These are phyloP conservation scores for Syngnathus rostellatus DNA, from an alignment of 2,797 vertebrate genomes.

Conservation along the genomic window DNA sequence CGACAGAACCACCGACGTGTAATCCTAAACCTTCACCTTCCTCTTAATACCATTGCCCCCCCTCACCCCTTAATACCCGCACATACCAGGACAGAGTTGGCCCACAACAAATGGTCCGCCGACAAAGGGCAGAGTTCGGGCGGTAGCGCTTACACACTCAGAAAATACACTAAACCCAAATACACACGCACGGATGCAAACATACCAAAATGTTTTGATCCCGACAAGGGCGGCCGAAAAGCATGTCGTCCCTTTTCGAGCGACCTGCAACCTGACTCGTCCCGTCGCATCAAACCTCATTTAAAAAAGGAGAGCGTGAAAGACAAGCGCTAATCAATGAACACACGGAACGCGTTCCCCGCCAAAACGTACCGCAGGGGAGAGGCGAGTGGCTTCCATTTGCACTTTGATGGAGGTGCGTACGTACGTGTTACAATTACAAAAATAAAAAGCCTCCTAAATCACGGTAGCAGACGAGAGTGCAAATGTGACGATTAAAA, in stretches of 20 bases:
- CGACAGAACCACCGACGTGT: conserved; percentile 54
- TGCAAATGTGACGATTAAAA: conserved; percentile 66
- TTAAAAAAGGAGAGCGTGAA: conserved; percentile 48
- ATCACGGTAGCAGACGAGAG: conserved; percentile 63
- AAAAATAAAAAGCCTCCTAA: conserved; percentile 71
- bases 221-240: conserved; percentile 53
- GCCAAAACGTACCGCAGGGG: conserved; percentile 19
- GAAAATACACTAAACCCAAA: background rate
- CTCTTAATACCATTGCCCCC: conserved; percentile 62
- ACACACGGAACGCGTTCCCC: conserved; percentile 49
- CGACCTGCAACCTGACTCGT: background rate
- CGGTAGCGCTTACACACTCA: conserved; percentile 31
- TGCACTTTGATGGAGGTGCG: conserved; percentile 38
- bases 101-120: conserved; percentile 74
- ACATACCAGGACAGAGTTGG: conserved; percentile 67
- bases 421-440: conserved; percentile 52
- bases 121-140: conserved; percentile 75
- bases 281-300: background rate
- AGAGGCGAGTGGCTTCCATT: conserved; percentile 32
- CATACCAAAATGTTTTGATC: conserved; percentile 7
- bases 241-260: conserved; percentile 41
- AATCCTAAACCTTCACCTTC: conserved; percentile 74
- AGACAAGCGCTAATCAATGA: conserved; percentile 61
- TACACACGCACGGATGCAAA: conserved; percentile 9
- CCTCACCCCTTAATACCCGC: conserved; percentile 53